Conservation (phyloP, 2,113 vertebrate genomes). For the Nibea albiflora region DNA sequence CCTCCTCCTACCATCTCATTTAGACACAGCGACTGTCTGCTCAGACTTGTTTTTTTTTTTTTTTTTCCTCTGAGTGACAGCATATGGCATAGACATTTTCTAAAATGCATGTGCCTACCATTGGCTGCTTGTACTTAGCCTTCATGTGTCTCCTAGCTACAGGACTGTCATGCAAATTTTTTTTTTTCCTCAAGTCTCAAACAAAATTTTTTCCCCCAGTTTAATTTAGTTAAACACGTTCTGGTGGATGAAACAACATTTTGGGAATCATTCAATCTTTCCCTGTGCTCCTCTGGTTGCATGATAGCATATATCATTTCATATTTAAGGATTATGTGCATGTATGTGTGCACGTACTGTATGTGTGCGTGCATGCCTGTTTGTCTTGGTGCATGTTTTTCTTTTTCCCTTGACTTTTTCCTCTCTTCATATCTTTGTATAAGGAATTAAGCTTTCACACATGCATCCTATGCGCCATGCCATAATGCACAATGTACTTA, state of each 20-base stretch:
- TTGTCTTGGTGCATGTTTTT: slow-evolving; percentile 38
- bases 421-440: slow-evolving; percentile 7
- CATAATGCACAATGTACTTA: slow-evolving; percentile 42
- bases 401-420: slow-evolving; percentile 2
- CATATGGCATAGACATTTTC: slow-evolving; percentile 91
- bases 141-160: slow-evolving; percentile 55
- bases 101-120: slow-evolving; percentile 77
- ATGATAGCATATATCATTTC: neutral
- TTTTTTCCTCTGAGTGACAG: slow-evolving; percentile 96
- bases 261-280: neutral
- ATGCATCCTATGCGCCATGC: slow-evolving; percentile 25
- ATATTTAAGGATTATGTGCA: neutral
- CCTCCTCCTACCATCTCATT: slow-evolving; percentile 93
- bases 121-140: slow-evolving; percentile 69
- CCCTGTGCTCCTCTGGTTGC: neutral
- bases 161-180: slow-evolving; percentile 46
- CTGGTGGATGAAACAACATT: slow-evolving; percentile 7
- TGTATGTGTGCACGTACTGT: neutral
- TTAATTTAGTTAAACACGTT: slow-evolving; percentile 41
- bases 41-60: slow-evolving; percentile 89
- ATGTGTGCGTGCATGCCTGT: slow-evolving; percentile 16
- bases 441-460: slow-evolving; percentile 33
- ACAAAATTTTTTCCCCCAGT: slow-evolving; percentile 32
- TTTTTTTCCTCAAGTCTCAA: slow-evolving; percentile 29
- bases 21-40: slow-evolving; percentile 98